Base-by-base conservation (phyloP, 2,113 vertebrate genomes). In the Nansenia antarctica region DNA sequence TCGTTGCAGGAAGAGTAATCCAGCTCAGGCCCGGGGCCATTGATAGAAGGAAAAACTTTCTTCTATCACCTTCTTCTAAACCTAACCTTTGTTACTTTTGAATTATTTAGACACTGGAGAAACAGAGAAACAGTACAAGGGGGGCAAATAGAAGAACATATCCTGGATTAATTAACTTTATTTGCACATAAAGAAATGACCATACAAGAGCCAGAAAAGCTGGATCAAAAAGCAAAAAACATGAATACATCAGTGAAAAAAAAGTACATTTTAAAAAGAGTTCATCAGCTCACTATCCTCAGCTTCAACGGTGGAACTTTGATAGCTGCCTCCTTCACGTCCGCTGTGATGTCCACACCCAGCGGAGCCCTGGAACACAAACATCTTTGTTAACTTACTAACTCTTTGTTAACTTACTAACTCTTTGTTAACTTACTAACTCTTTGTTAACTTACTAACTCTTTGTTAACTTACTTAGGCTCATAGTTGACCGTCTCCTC, bases 321-420 rank as follows among this genome's bases (percentile, higher is more conserved):
- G 83, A 99, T 96, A 5, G 90, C 87, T 27, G 94, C 93, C 39
- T 94, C 89, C 88, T 81, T 92, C 72, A 99, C 96, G 81, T 93
- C 88, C 62, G 91, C 87, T 47, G 94, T 94, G 79, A 98, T 94
- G 82, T 98, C 94, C 61, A 84, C 77, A 74, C 97, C 97, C 74
- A 99, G 91, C 1, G 91, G 91, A 62, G 95, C 94, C 85, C 95
- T 97, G 76, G 9, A 84, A 82, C 4, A 59, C 6, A 76, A 9
- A 15, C 5, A 34, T 55, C 24, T 55, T 27, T 24, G 8, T n/a
- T 22, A 6, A 22, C 20, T 47, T 47, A 22, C 20, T 22, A n/a
- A 26, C 32, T 31, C 53, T 62, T n/a, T 31, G 9, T 2, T 3
- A 29, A 2, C 9, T 37, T 59, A 30, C 58, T 15, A 42, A 74